Base-by-base conservation (phyloP, 1,140 invertebrate genomes). In the Delia radicum region DNA sequence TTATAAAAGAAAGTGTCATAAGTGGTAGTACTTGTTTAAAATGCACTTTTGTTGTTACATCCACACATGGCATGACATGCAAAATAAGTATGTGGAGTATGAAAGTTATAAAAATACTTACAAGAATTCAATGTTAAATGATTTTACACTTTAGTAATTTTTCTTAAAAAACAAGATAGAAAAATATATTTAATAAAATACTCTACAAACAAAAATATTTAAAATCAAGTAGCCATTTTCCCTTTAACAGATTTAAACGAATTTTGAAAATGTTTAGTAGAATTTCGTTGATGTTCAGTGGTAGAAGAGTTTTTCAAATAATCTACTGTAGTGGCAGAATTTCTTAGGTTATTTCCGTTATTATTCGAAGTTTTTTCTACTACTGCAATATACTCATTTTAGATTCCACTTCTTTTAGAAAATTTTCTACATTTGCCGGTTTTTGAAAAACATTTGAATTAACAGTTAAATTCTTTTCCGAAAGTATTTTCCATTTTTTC, bases 401-500 rank as follows among this genome's bases (percentile, higher is more conserved):
- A 3, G 74, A 73, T 31, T 77, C 31, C 3, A 77, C 62, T 76
- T 77, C 77, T 21, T 33, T 67, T 13, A 77, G 31, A 21, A 77
- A 77, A 13, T 62, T 46, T 61, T 75, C 77, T 13, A 77, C 72
- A 55, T 74, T 74, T 26, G 73, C 74, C 0, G 77, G 77, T 5
- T 46, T 31, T 24, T 65, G 42, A 42, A 77, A 75, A 1, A 77
- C 55, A 42, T 75, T 29, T 1, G 74, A 42, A 62, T 75, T 62
- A 1, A 77, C 63, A 8, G 31, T 27, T 5, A 69, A 26, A 42
- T 75, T 55, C 6, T 67, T 62, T 21, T 73, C 72, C 26, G 4
- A 42, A 15, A 75, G 12, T 21, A 77, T 77, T 62, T 73, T 73
- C 77, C 77, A 77, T 37, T 72, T 71, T 21, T 74, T 73, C 77